Evolutionary conservation across 2,888 invertebrate species (phyloP).

Genomic region (Leptinotarsa juncta): DNA sequence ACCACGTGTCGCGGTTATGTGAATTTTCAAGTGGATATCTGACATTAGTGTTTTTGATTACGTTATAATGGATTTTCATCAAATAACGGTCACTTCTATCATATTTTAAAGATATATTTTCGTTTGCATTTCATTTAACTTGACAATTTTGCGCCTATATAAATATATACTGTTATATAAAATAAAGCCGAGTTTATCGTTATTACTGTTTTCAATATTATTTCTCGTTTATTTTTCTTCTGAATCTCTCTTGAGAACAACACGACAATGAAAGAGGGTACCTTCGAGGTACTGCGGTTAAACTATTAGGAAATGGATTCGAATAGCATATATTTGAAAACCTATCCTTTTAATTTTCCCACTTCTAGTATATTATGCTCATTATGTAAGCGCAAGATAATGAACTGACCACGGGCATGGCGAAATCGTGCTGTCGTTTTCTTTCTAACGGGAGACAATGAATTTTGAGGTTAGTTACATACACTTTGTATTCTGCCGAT

Average conservation of each 20-base stretch:
- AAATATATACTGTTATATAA: no score
- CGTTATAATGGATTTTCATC: no score
- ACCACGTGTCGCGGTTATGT: no score
- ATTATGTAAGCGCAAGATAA: neutral
- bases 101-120: no score
- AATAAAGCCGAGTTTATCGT: no score
- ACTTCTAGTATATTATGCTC: conserved; percentile 8
- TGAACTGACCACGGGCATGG: conserved; percentile 10
- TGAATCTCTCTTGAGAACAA: neutral
- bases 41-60: no score
- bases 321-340: conserved; percentile 14
- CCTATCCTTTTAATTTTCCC: conserved; percentile 7
- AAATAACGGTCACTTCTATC: no score
- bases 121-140: no score
- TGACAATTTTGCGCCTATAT: no score
- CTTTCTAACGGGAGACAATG: neutral
- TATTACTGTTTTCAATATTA: neutral
- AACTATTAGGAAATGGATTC: conserved; percentile 14
- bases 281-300: conserved; percentile 6
- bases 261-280: neutral
- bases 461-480: conserved; percentile 9
- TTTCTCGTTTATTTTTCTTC: neutral
- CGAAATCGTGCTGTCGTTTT: conserved; percentile 14
- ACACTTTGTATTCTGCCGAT: neutral
- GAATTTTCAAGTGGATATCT: no score